Percentiles rank a stretch among this genome's conserved stretches.
Conservation (phyloP, 2,113 vertebrate genomes). For the Osmerus mordax region DNA sequence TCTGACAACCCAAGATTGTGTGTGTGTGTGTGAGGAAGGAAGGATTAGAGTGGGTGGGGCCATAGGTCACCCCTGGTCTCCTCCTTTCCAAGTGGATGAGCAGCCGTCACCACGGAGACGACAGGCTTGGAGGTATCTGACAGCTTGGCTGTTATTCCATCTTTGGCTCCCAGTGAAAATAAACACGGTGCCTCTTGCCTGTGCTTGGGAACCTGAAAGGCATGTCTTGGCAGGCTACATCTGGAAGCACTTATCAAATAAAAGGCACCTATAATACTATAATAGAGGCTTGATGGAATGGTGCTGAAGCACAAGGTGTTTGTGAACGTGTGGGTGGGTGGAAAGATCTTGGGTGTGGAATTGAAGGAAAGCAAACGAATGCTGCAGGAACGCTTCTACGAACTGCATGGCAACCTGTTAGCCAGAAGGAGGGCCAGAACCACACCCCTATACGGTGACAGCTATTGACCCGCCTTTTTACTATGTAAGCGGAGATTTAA, state of each 20-base stretch:
- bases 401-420: not conserved
- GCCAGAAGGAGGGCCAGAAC: not conserved
- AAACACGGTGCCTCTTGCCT: conserved; percentile 57
- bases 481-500: no score
- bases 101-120: conserved; percentile 38
- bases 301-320: conserved; percentile 11
- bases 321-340: conserved; percentile 18
- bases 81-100: conserved; percentile 13
- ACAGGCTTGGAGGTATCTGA: conserved; percentile 38
- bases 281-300: conserved; percentile 54
- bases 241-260: conserved; percentile 68
- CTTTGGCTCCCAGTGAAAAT: conserved; percentile 54
- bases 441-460: no score
- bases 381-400: not conserved
- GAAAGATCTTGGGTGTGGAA: conserved; percentile 48
- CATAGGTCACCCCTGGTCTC: conserved; percentile 18
- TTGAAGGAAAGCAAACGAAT: conserved; percentile 21
- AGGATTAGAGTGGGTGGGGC: conserved; percentile 43
- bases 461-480: no score
- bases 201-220: conserved; percentile 52
- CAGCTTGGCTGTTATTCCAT: conserved; percentile 56
- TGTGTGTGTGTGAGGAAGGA: conserved; percentile 29
- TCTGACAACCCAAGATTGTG: not conserved
- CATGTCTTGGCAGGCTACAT: conserved; percentile 58
- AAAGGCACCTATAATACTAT: conserved; percentile 61